phyloP scores from a whole-genome alignment of 2,797 vertebrate genomes.

The Pseudochirops cupreus region DNA sequence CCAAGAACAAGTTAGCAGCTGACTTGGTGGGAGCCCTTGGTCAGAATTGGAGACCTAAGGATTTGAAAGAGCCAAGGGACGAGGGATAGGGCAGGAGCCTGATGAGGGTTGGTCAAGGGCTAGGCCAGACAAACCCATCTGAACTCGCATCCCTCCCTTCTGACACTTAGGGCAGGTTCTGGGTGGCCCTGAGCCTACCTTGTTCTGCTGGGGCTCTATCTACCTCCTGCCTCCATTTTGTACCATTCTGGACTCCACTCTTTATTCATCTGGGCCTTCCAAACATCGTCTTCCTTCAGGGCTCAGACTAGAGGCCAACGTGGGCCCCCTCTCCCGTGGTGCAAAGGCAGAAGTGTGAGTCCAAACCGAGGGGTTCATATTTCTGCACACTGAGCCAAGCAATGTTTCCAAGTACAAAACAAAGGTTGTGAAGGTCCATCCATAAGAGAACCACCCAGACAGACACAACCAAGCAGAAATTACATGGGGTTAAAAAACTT shows the following conservation, averaged over 20 bases:
- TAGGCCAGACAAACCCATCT: neutral
- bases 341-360: neutral
- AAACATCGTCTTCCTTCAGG: neutral
- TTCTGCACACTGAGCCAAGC: neutral
- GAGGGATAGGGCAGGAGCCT: neutral
- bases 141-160: neutral
- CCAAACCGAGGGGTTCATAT: neutral
- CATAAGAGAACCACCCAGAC: neutral
- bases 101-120: neutral
- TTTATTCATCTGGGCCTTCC: neutral
- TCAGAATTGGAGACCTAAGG: neutral
- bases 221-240: neutral
- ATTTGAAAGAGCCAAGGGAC: neutral
- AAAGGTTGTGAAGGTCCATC: neutral
- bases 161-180: neutral
- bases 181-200: no score
- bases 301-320: neutral
- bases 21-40: neutral
- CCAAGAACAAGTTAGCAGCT: neutral
- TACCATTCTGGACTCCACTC: neutral
- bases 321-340: neutral
- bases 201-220: neutral
- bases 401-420: neutral
- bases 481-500: neutral
- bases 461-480: neutral